Percentiles rank a stretch among this genome's conserved stretches.
These are phyloP conservation scores for Noctua comes DNA, from an alignment of 2,888 invertebrate genomes.

Conservation along the genomic window DNA sequence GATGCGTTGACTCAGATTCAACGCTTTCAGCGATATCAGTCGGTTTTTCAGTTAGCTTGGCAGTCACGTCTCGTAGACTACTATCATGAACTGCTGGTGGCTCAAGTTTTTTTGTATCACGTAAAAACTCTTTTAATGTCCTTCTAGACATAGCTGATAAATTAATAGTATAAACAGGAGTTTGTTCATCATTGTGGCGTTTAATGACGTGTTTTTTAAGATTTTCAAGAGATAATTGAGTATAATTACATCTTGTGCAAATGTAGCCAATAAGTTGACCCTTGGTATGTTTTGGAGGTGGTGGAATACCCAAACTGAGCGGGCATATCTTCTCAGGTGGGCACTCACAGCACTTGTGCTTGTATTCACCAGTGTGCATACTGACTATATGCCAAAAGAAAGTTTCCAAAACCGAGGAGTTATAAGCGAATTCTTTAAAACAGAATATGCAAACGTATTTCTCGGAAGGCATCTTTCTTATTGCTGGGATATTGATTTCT, in stretches of 20 bases:
- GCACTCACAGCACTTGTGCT: conserved; percentile 92
- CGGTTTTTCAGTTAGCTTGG: conserved; percentile 70
- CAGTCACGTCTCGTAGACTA: conserved; percentile 70
- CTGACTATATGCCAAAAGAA: conserved; percentile 94
- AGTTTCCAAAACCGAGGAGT: conserved; percentile 77
- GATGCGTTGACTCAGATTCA: conserved; percentile 46
- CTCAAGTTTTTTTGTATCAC: conserved; percentile 54
- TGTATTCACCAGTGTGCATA: conserved; percentile 94
- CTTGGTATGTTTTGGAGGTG: conserved; percentile 81
- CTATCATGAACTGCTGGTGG: conserved; percentile 74
- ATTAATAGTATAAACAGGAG: conserved; percentile 85
- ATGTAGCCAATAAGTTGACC: conserved; percentile 91
- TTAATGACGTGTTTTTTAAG: conserved; percentile 91
- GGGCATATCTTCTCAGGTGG: conserved; percentile 77
- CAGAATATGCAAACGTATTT: conserved; percentile 86
- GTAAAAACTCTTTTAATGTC: conserved; percentile 69
- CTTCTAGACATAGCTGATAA: conserved; percentile 79
- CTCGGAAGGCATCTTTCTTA: conserved; percentile 79
- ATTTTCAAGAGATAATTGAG: conserved; percentile 91
- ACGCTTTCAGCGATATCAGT: conserved; percentile 70
- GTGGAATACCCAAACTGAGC: conserved; percentile 82
- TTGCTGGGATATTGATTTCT: conserved; percentile 79
- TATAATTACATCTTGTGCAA: conserved; percentile 93
- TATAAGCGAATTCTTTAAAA: conserved; percentile 79
- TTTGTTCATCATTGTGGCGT: conserved; percentile 88